These are phyloP conservation scores for Morinoia aosen DNA, from an alignment of 2,888 invertebrate genomes.

Conservation along the genomic window DNA sequence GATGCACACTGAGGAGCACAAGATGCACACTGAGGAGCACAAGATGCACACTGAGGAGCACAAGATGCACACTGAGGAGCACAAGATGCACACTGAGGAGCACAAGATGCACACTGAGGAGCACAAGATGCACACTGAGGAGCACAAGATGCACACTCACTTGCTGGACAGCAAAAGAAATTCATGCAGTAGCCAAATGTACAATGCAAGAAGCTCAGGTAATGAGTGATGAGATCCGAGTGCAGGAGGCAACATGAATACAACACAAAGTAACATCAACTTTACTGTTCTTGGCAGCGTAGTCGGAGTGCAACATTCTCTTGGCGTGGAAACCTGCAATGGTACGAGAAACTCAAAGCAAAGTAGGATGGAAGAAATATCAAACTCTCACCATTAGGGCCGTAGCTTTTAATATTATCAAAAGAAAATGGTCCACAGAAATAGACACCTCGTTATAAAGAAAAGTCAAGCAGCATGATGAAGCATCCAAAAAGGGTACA, in stretches of 20 bases:
- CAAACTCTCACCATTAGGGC: not conserved
- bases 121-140: not conserved
- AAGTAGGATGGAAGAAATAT: constrained; percentile 15
- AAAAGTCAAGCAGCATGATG: not conserved
- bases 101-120: no score
- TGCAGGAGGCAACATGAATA: not conserved
- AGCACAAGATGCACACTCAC: not conserved
- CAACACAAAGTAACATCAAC: constrained; percentile 21
- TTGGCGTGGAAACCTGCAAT: constrained; percentile 47
- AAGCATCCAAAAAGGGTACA: not conserved
- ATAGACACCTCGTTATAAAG: not conserved
- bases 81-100: no score
- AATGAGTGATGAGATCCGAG: not conserved
- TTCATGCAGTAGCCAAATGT: not conserved
- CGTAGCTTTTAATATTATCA: not conserved
- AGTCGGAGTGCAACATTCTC: constrained; percentile 52
- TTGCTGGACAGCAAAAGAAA: not conserved
- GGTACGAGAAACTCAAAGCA: constrained; percentile 35
- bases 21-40: no score
- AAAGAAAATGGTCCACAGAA: not conserved
- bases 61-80: no score
- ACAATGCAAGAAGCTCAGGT: not conserved
- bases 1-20: no score
- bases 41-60: no score
- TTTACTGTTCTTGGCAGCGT: constrained; percentile 51